Evolutionary conservation across 2,888 invertebrate species (phyloP).

Genomic region (Seira sanloemensis): DNA sequence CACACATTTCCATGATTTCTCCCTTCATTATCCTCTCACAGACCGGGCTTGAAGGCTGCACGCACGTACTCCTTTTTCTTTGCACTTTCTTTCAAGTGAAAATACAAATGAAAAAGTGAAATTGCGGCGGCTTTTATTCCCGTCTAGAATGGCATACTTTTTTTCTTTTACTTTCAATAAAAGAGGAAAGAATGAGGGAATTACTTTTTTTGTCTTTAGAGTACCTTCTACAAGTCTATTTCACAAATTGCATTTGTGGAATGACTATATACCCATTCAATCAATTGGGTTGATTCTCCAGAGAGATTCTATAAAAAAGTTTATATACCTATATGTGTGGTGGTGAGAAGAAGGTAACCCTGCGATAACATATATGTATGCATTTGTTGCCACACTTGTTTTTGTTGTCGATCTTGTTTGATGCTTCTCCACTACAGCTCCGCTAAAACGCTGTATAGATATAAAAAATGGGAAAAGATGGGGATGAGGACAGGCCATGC

Average conservation of each 20-base stretch:
- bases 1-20: conserved; percentile 44
- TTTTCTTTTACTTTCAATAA: background rate
- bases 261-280: background rate
- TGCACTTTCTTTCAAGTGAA: background rate
- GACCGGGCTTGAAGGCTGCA: no score
- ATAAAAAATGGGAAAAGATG: background rate
- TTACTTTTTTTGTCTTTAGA: background rate
- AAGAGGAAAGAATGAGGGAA: background rate
- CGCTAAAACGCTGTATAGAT: background rate
- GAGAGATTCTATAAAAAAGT: background rate
- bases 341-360: background rate
- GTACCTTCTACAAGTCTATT: background rate
- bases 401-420: background rate
- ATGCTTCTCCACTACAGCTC: background rate
- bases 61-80: background rate
- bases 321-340: no score
- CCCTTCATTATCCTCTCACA: background rate
- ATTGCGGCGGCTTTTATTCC: background rate
- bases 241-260: background rate
- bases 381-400: background rate
- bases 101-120: background rate
- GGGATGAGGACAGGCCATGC: background rate
- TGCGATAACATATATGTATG: background rate
- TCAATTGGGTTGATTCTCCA: background rate
- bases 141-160: background rate